These are phyloP conservation scores for Eupleurogrammus muticus DNA, from an alignment of 2,797 vertebrate genomes.

Conservation along the genomic window DNA sequence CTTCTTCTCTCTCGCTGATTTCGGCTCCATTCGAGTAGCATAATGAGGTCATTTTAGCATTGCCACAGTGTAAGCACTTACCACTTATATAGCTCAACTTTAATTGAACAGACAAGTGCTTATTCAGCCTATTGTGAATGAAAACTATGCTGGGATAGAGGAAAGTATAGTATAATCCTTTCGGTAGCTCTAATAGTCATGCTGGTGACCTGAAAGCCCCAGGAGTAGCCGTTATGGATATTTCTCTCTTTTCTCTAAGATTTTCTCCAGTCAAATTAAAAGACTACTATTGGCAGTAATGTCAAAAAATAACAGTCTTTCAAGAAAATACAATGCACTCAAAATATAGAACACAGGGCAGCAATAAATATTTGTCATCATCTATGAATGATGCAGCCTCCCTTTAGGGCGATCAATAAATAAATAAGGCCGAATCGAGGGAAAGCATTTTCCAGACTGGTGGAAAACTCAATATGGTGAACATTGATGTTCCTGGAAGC, in stretches of 20 bases:
- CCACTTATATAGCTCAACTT: slow-evolving; percentile 66
- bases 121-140: slow-evolving; percentile 60
- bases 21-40: slow-evolving; percentile 50
- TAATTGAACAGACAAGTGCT: slow-evolving; percentile 73
- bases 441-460: slow-evolving; percentile 64
- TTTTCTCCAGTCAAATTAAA: slow-evolving; percentile 52
- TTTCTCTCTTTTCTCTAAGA: slow-evolving; percentile 36
- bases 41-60: slow-evolving; percentile 70
- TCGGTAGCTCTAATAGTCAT: slow-evolving; percentile 34
- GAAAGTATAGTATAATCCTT: slow-evolving; percentile 36
- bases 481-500: slow-evolving; percentile 54
- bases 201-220: slow-evolving; percentile 19
- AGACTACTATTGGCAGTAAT: slow-evolving; percentile 30
- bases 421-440: slow-evolving; percentile 60
- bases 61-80: slow-evolving; percentile 67
- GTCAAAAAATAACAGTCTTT: slow-evolving; percentile 44
- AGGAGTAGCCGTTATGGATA: slow-evolving; percentile 28
- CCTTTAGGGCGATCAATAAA: slow-evolving; percentile 68
- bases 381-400: slow-evolving; percentile 63
- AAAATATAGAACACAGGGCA: slow-evolving; percentile 37
- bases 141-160: slow-evolving; percentile 38
- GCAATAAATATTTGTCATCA: slow-evolving; percentile 62
- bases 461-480: slow-evolving; percentile 72
- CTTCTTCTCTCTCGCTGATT: slow-evolving; percentile 27
- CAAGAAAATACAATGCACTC: slow-evolving; percentile 23